Conservation (phyloP, 2,797 vertebrate genomes). For the Macropodus opercularis region DNA sequence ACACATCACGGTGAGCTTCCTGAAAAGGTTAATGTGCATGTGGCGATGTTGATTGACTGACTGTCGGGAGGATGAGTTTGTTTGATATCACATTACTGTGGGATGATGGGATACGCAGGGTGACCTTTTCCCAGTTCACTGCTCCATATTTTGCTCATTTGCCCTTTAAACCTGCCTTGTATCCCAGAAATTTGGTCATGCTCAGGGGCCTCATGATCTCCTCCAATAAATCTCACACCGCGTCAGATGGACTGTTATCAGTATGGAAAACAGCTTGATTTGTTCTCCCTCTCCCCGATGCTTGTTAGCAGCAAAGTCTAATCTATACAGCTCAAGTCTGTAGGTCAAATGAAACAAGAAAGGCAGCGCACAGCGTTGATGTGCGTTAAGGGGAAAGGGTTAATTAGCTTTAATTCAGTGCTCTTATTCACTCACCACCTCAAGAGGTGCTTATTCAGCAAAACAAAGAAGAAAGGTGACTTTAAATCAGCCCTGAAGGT, state of each 20-base stretch:
- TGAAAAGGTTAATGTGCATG: conserved; percentile 18
- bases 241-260: conserved; percentile 7
- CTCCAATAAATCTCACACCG: neutral
- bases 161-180: conserved; percentile 6
- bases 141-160: conserved; percentile 20
- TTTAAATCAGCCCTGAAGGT: conserved; percentile 53
- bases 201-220: neutral
- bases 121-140: conserved; percentile 6
- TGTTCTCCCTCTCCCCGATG: conserved; percentile 7
- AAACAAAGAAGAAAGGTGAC: conserved; percentile 60
- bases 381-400: conserved; percentile 51
- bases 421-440: conserved; percentile 43
- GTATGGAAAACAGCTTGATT: conserved; percentile 2
- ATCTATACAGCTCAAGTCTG: conserved; percentile 34
- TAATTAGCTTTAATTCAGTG: conserved; percentile 68
- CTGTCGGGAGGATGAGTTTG: neutral
- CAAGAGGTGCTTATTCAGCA: conserved; percentile 59
- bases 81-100: conserved; percentile 12
- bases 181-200: neutral
- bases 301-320: conserved; percentile 6
- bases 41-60: neutral
- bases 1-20: neutral
- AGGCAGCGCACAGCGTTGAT: conserved; percentile 10
- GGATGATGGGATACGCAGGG: neutral
- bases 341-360: conserved; percentile 32